Conservation (phyloP, 2,797 vertebrate species). For the Pteronotus mesoamericanus region DNA sequence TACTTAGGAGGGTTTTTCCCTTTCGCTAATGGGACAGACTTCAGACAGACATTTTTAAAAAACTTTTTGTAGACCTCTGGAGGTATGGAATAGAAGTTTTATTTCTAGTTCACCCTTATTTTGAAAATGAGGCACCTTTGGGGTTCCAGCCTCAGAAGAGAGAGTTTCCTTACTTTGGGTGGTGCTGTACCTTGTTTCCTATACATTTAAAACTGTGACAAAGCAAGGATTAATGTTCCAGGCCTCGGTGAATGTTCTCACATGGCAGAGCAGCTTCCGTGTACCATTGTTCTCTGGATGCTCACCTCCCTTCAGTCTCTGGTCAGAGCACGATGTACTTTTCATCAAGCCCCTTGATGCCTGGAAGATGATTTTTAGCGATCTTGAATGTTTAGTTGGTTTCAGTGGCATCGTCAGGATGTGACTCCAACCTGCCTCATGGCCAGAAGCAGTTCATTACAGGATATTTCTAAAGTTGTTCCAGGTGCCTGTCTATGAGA, state of each 20-base stretch:
- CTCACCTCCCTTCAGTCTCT: not conserved
- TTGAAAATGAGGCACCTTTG: not conserved
- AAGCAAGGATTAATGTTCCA: not conserved
- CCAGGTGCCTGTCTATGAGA: not conserved
- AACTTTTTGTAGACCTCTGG: not conserved
- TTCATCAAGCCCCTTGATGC: not conserved
- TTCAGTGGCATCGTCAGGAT: not conserved
- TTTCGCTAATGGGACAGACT: not conserved
- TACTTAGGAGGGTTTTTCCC: not conserved
- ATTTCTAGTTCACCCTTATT: not conserved
- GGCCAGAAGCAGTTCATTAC: not conserved
- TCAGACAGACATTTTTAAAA: not conserved
- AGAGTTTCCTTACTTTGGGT: not conserved
- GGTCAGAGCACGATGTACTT: not conserved
- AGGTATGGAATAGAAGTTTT: not conserved
- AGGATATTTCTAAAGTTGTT: not conserved
- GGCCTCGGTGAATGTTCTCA: not conserved
- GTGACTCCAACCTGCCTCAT: not conserved
- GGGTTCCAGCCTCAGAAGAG: not conserved
- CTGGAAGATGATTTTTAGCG: not conserved
- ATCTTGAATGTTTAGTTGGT: not conserved
- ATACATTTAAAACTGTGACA: not conserved
- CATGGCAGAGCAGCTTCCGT: not conserved
- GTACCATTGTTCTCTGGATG: not conserved
- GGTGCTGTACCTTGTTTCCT: not conserved